Conservation (phyloP, 2,113 vertebrate species). For the Takifugu flavidus region DNA sequence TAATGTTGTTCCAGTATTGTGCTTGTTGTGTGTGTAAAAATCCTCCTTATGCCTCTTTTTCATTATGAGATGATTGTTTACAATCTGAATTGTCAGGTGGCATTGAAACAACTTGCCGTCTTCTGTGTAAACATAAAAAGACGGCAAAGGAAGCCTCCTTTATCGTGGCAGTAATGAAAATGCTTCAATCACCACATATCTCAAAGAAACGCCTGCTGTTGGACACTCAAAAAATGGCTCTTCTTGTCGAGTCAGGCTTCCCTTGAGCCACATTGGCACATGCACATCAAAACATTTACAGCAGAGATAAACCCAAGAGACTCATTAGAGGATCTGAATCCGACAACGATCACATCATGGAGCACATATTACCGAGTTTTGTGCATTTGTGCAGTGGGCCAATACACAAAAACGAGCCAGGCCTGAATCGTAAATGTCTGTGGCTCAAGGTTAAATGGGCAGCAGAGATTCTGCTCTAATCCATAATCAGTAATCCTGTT, state of each 20-base stretch:
- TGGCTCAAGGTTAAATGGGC: constrained; percentile 62
- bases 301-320: constrained; percentile 16
- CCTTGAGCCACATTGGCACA: background rate
- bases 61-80: no score
- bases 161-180: no score
- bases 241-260: constrained; percentile 30
- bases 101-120: no score
- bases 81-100: no score
- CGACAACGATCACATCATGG: constrained; percentile 14
- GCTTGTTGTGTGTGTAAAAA: no score
- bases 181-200: no score
- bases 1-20: no score
- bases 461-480: constrained; percentile 58
- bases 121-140: no score
- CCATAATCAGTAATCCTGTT: constrained; percentile 69
- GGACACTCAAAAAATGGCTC: constrained; percentile 34
- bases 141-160: no score
- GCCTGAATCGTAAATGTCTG: constrained; percentile 13
- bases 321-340: constrained; percentile 37
- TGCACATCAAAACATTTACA: constrained; percentile 10
- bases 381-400: constrained; percentile 10
- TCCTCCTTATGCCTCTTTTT: no score
- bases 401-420: constrained; percentile 8
- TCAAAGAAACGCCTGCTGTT: no score
- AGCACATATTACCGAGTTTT: constrained; percentile 23